Base-by-base conservation (phyloP, 2,113 vertebrate genomes). In the Bettongia penicillata region DNA sequence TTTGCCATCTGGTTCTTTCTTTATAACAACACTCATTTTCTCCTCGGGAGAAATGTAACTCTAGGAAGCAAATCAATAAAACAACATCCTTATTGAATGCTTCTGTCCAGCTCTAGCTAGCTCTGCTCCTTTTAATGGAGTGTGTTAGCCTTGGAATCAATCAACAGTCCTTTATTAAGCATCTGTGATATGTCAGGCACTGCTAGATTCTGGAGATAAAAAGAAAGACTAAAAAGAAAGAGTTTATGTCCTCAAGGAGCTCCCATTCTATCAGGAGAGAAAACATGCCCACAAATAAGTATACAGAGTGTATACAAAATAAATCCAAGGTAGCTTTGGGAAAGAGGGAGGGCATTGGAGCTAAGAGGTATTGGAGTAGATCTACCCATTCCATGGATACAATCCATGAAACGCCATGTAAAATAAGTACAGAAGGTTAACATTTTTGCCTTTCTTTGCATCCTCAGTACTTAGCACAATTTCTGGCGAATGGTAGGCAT, bases 1-100 rank as follows among this genome's bases (percentile, higher is more conserved):
- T 57, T 31, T 14, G 10, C 50, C n/a, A 91, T 89, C 93, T 90
- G 47, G 93, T 92, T 48, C 51, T 43, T 96, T 94, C 93, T 50
- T 47, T 93, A 94, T 10, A 61, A 93, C 3, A 53, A 51, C 31
- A 84, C 68, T 84, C 43, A 84, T 84, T 84, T 84, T 84, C 68
- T 84, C n/a, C 37, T 84, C 6, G 7, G n/a, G 68, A 84, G 68
- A n/a, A 43, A 77, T 77, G 5, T 77, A 77, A 77, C 12, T 77
- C 61, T 77, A 77, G 61, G 61, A n/a, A 43, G 68, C 68, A 84
- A 84, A 43, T 84, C 68, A 84, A 84, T 84, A 43, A 84, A 84
- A 84, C 19, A 23, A 43, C 68, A 84, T 43, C 19, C n/a, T 84
- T 19, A 84, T 84, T 84, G 68, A 84, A 84, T 84, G n/a, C n/a